Conservation (phyloP, 2,113 vertebrate genomes). For the Mormyrus iriodes region DNA sequence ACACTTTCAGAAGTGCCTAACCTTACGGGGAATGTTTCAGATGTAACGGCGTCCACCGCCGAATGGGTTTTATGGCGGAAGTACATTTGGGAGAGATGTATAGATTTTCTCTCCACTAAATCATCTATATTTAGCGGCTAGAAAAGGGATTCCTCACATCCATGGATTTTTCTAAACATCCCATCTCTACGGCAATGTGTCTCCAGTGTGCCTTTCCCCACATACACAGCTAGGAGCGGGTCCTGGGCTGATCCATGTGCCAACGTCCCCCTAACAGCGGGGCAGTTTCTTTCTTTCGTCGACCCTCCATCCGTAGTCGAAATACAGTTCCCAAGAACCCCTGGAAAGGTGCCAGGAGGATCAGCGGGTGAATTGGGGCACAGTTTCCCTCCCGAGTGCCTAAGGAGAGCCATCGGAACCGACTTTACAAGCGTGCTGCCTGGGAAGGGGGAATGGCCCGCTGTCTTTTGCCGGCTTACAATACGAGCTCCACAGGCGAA, state of each 20-base stretch:
- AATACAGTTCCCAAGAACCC: constrained; percentile 25
- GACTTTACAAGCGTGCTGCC: constrained; percentile 26
- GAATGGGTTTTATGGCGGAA: background rate
- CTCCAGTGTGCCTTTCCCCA: background rate
- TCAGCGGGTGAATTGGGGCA: constrained; percentile 36
- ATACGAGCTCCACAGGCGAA: constrained; percentile 27
- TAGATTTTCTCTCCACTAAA: background rate
- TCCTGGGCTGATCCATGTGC: background rate
- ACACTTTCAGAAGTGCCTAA: background rate
- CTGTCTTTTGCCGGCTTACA: constrained; percentile 21
- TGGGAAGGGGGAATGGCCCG: constrained; percentile 21
- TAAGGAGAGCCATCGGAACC: constrained; percentile 43
- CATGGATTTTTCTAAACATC: background rate
- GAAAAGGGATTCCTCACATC: background rate
- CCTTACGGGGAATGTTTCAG: background rate
- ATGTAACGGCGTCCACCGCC: background rate
- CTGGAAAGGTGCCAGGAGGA: constrained; percentile 33
- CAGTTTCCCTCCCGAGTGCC: constrained; percentile 35
- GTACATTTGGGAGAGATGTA: constrained; percentile 8
- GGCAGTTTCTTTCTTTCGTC: background rate
- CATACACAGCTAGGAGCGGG: background rate
- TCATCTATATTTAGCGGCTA: constrained; percentile 11
- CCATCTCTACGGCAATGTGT: background rate
- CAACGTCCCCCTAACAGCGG: background rate
- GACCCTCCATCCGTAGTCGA: constrained; percentile 18